These are phyloP conservation scores for Mesocentrotus franciscanus DNA, from an alignment of 53 echinoderm and acorn worm species.

Conservation along the genomic window DNA sequence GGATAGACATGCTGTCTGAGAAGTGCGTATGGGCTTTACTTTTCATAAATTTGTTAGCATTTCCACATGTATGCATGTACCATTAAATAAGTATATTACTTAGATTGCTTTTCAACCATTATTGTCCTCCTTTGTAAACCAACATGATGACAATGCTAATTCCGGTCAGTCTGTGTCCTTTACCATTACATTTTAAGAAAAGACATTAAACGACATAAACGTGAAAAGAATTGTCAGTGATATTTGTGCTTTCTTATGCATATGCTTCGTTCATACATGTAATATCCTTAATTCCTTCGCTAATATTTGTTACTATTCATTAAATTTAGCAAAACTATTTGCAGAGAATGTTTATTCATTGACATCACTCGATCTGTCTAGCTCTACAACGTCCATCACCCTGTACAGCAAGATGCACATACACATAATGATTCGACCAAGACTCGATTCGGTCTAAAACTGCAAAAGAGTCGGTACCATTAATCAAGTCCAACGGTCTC, in stretches of 20 bases:
- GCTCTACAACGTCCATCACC: too few species aligned
- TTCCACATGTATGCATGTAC: too few species aligned
- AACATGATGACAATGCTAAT: too few species aligned
- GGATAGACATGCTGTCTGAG: too few species aligned
- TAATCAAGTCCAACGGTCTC: not conserved
- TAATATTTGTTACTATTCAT: not conserved
- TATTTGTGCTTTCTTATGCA: not conserved
- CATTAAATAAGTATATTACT: too few species aligned
- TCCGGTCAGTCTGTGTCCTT: too few species aligned
- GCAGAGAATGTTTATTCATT: not conserved
- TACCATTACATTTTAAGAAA: too few species aligned
- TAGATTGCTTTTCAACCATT: too few species aligned
- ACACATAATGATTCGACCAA: not conserved
- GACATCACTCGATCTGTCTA: not conserved
- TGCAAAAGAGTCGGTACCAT: slow-evolving; percentile 2
- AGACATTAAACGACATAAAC: not conserved
- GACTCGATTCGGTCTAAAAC: not conserved
- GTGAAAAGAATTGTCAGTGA: not conserved
- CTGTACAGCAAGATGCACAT: not conserved
- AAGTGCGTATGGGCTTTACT: too few species aligned
- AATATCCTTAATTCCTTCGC: not conserved
- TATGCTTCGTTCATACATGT: not conserved
- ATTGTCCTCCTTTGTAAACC: too few species aligned
- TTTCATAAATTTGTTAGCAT: too few species aligned
- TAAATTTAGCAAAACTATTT: not conserved